A percentile compares a stretch with the other conserved stretches of the same genome.
These are phyloP conservation scores for Synanthedon andrenaeformis DNA, from an alignment of 2,888 invertebrate species.

Conservation along the genomic window DNA sequence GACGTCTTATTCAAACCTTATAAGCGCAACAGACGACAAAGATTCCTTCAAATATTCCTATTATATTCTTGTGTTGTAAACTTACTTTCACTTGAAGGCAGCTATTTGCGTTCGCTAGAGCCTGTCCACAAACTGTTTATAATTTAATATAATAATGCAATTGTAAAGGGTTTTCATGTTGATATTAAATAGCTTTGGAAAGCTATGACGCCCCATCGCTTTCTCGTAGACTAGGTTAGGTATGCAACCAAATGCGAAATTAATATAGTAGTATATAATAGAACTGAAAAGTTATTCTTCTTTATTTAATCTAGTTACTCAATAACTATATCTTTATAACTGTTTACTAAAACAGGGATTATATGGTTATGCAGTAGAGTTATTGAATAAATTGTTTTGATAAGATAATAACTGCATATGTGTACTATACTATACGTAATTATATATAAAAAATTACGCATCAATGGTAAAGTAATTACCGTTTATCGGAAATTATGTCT, in stretches of 20 bases:
- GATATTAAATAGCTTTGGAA: slow-evolving; percentile 24
- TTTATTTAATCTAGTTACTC: no score
- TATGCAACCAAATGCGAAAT: not conserved
- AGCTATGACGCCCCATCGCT: slow-evolving; percentile 19
- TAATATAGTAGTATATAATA: no score
- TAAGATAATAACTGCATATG: no score
- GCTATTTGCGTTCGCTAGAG: slow-evolving; percentile 29
- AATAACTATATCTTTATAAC: no score
- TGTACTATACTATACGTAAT: no score
- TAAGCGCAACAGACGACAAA: not conserved
- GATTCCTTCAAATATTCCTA: slow-evolving; percentile 15
- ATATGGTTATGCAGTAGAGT: no score
- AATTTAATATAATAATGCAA: slow-evolving; percentile 31
- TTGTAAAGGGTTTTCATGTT: slow-evolving; percentile 15
- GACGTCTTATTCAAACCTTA: no score
- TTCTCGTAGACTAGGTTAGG: slow-evolving; percentile 10
- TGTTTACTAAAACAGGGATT: no score
- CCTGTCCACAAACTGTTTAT: slow-evolving; percentile 26
- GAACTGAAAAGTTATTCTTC: no score
- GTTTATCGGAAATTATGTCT: no score
- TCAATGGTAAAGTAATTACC: no score
- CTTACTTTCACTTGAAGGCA: slow-evolving; percentile 31
- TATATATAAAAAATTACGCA: no score
- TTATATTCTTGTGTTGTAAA: slow-evolving; percentile 13
- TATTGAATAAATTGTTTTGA: not conserved